Evolutionary conservation across 2,113 vertebrate genomes (phyloP), one percentile per base, ranked within the genome.

Genomic region (Brachirus orientalis): DNA sequence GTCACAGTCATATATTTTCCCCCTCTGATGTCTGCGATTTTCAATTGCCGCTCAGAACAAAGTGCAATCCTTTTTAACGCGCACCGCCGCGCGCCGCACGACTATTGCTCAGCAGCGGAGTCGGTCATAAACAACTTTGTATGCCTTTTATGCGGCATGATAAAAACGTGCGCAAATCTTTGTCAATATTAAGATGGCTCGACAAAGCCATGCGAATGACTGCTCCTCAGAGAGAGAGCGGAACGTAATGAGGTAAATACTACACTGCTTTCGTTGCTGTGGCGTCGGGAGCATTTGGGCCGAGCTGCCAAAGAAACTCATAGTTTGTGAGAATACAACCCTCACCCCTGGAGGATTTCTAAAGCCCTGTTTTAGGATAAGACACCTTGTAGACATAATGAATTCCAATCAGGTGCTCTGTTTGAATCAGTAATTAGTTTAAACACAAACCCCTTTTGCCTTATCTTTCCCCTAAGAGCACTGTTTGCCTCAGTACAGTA

Each of bases 171-270:
- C 47, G 73, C 72, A 70, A 70, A 85, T 87, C 78, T 89, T 71
- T 83, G 86, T 90, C 88, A 86, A 85, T 84, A 86, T 87, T 79
- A 85, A 78, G 68, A 57, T 38, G 72, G 60, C 58, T 68, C 65
- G 84, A 87, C 73, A 55, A 74, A 65, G 66, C 62, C 59, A 69
- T 72, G 85, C 69, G 71, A 79, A 86, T 64, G 77, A 66, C 47
- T 3, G 60, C 48, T 77, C 83, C 71, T 66, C 59, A 22, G 83
- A 82, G 73, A 65, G 59, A 43, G 48, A 19, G 54, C 19, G 48
- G 40, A n/a, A 61, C 46, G 67, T 73, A 61, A 75, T 56, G 77
- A 90, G 69, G 74, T 78, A 83, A 80, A 81, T 55, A 78, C 64
- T 63, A 66, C 55, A n/a, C 47, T 33, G 72, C 62, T 74, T 48